A percentile compares a stretch with the other conserved stretches of the same genome.
phyloP scores from a whole-genome alignment of 2,113 vertebrate genomes.

The Bubalus kerabau region DNA sequence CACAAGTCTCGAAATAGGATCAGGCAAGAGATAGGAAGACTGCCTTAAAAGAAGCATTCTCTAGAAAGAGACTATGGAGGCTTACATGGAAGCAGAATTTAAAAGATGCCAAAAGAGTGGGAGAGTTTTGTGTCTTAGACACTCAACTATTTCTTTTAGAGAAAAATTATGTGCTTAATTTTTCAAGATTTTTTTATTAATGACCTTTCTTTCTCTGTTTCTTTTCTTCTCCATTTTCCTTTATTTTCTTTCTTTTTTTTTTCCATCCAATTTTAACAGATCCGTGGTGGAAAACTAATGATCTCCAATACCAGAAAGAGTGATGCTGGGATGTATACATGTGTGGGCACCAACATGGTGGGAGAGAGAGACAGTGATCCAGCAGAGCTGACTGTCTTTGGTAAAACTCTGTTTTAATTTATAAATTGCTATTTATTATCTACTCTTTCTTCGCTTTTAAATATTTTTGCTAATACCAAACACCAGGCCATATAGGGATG shows the following conservation, averaged over 20 bases:
- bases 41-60: neutral
- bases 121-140: neutral
- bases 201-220: neutral
- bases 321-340: constrained; percentile 96
- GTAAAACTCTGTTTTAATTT: constrained; percentile 78
- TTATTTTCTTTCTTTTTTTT: neutral
- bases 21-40: neutral
- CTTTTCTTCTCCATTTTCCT: neutral
- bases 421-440: neutral
- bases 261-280: constrained; percentile 79
- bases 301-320: constrained; percentile 96
- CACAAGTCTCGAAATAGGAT: neutral
- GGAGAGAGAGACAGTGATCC: constrained; percentile 97
- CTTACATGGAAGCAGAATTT: neutral
- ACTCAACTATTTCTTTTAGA: neutral
- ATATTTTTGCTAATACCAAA: neutral
- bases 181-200: neutral
- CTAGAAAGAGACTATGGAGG: neutral
- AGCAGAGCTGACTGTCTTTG: constrained; percentile 96
- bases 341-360: constrained; percentile 98
- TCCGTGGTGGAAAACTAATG: constrained; percentile 98
- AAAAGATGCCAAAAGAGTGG: neutral
- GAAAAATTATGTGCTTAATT: neutral
- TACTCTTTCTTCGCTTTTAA: neutral
- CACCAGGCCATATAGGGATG: rapidly evolving